Conservation (phyloP, 2,888 invertebrate genomes). For the Tipula helvola region DNA sequence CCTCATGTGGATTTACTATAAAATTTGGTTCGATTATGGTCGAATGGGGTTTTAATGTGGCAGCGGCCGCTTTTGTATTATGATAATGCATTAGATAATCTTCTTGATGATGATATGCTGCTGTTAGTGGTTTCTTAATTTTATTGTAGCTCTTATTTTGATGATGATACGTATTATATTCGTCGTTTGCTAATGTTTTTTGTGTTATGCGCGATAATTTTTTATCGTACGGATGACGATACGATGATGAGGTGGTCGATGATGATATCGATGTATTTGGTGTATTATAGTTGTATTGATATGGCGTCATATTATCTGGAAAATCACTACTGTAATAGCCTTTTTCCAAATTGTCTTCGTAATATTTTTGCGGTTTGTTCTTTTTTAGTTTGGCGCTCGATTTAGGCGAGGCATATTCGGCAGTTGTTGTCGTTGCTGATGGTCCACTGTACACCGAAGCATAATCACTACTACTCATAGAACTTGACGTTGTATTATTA, state of each 20-base stretch:
- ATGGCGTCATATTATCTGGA: background rate
- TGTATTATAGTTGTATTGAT: background rate
- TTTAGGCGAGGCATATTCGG: background rate
- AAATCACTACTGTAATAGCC: background rate
- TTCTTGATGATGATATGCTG: slow-evolving; percentile 13
- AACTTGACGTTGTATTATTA: slow-evolving; percentile 26
- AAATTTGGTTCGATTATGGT: background rate
- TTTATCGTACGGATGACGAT: background rate
- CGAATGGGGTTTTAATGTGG: background rate
- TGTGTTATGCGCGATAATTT: background rate
- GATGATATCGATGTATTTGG: background rate
- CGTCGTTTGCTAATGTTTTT: background rate
- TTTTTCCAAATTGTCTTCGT: background rate
- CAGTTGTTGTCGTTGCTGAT: slow-evolving; percentile 9
- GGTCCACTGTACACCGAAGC: slow-evolving; percentile 35
- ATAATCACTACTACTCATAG: slow-evolving; percentile 34
- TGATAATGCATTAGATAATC: slow-evolving; percentile 15
- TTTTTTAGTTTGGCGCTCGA: background rate
- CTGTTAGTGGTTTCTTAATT: background rate
- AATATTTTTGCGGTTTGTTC: background rate
- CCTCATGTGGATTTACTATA: background rate
- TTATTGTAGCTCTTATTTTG: background rate
- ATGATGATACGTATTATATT: background rate
- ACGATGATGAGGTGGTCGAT: background rate
- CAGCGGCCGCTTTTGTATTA: background rate